Conservation (phyloP, 2,797 vertebrate genomes). For the Gymnoscopelus microlampas region DNA sequence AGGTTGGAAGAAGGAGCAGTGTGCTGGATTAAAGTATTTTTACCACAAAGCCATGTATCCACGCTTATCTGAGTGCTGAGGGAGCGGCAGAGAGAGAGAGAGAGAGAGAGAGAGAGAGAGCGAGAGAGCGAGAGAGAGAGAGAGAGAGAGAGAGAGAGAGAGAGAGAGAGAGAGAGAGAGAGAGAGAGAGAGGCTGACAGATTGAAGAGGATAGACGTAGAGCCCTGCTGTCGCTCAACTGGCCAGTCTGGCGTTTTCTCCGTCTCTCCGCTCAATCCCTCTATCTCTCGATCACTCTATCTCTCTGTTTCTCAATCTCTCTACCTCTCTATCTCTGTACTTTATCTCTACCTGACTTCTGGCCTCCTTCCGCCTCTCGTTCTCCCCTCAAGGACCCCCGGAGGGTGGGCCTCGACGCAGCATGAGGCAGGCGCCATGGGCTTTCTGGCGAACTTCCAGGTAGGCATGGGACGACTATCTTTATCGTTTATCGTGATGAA, state of each 20-base stretch:
- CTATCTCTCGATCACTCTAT: background rate
- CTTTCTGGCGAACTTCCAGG: slow-evolving; percentile 81
- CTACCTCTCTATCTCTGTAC: background rate
- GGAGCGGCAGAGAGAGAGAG: slow-evolving; percentile 16
- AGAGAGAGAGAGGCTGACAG: slow-evolving; percentile 3
- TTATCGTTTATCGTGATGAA: too few species aligned
- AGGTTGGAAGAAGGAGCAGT: slow-evolving; percentile 74
- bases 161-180: slow-evolving; percentile 33
- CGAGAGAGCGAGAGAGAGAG: slow-evolving; percentile 26
- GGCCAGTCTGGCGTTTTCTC: slow-evolving; percentile 23
- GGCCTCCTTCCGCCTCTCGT: background rate
- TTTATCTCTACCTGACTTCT: background rate
- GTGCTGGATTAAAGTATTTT: slow-evolving; percentile 91
- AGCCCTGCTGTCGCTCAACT: slow-evolving; percentile 46
- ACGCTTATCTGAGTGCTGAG: slow-evolving; percentile 63
- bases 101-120: slow-evolving; percentile 31
- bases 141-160: slow-evolving; percentile 27
- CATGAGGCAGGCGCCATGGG: slow-evolving; percentile 74
- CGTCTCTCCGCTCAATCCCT: background rate
- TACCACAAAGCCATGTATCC: slow-evolving; percentile 83
- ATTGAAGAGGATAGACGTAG: slow-evolving; percentile 15
- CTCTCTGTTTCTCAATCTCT: slow-evolving; percentile 11
- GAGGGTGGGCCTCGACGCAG: slow-evolving; percentile 40
- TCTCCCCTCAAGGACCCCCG: slow-evolving; percentile 40
- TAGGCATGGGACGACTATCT: too few species aligned